These are phyloP conservation scores for Ariolimax columbianus DNA, from an alignment of 2,888 invertebrate species.

Conservation along the genomic window DNA sequence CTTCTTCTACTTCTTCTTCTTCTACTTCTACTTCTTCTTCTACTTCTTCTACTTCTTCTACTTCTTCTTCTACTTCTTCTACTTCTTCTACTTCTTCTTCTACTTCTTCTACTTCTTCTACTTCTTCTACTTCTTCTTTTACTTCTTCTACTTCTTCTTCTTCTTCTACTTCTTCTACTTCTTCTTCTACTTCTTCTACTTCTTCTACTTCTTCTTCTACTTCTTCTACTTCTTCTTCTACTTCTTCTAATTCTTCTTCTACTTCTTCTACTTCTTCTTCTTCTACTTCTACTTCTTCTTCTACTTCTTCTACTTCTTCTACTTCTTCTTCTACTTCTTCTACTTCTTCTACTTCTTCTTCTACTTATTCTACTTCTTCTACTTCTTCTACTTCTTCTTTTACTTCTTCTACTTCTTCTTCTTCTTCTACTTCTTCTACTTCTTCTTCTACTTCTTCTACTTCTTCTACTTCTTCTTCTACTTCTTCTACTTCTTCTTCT, in stretches of 20 bases:
- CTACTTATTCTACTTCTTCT: no score
- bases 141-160: no score
- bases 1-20: no score
- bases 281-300: neutral
- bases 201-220: neutral
- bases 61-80: neutral
- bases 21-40: neutral
- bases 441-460: neutral
- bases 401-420: neutral
- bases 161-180: neutral
- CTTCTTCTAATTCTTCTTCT: no score
- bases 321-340: neutral
- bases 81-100: neutral
- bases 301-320: neutral
- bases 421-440: neutral
- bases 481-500: no score
- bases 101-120: neutral
- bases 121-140: slow-evolving; percentile 7
- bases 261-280: neutral
- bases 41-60: neutral
- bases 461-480: neutral
- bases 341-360: neutral
- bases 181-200: neutral
- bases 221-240: neutral
- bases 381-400: no score